These are phyloP conservation scores for Diceros bicornis DNA, from an alignment of 2,797 vertebrate species.

Conservation along the genomic window DNA sequence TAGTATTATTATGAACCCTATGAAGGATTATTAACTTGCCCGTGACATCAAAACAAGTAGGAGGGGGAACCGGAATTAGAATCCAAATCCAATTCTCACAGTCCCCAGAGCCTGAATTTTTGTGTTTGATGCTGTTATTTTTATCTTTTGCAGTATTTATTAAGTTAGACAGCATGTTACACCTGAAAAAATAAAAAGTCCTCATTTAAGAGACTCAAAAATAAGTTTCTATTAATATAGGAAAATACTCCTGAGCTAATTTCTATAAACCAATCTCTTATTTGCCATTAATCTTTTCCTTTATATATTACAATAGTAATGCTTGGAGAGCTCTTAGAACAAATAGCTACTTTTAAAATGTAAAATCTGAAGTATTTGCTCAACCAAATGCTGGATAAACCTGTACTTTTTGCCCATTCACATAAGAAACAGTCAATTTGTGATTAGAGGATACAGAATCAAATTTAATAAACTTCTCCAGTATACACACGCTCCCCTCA, in stretches of 20 bases:
- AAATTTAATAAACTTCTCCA: background rate
- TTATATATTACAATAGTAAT: background rate
- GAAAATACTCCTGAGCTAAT: background rate
- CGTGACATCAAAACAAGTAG: background rate
- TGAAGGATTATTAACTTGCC: background rate
- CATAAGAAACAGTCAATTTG: background rate
- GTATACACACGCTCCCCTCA: background rate
- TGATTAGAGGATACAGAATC: background rate
- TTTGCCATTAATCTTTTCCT: background rate
- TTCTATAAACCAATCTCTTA: background rate
- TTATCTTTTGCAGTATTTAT: background rate
- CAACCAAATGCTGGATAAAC: background rate
- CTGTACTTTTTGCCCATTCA: background rate
- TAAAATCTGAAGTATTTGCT: background rate
- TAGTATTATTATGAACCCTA: background rate
- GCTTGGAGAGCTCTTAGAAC: background rate
- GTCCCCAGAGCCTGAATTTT: background rate
- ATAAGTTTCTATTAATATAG: background rate
- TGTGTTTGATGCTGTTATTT: background rate
- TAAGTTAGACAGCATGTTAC: background rate
- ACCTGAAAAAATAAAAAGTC: background rate
- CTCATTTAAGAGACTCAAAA: background rate
- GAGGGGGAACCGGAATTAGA: background rate
- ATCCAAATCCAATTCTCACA: background rate
- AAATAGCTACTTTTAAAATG: background rate